Percentiles rank a stretch among this genome's conserved stretches.
Evolutionary conservation across 2,797 vertebrate species (phyloP).

Genomic region (Enteromius mattozi): DNA sequence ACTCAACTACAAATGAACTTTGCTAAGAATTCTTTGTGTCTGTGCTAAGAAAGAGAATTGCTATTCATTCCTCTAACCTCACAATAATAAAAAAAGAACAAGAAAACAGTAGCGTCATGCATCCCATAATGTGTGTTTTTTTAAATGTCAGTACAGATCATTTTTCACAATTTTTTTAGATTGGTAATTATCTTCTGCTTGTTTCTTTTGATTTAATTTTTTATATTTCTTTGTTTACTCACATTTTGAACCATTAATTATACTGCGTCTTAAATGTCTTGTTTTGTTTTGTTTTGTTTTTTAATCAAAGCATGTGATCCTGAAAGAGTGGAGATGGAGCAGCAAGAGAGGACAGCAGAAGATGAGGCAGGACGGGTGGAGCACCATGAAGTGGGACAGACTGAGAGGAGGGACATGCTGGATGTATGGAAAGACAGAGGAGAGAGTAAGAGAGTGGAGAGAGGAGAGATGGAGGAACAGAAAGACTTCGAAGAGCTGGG

Average conservation of each 20-base stretch:
- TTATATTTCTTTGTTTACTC: neutral
- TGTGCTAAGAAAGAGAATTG: too few species aligned
- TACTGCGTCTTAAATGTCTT: neutral
- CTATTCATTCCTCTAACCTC: too few species aligned
- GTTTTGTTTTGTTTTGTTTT: neutral
- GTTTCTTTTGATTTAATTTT: neutral
- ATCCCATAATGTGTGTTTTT: neutral
- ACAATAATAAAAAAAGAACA: too few species aligned
- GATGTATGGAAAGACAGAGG: neutral
- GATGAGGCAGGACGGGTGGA: neutral
- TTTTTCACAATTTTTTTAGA: neutral
- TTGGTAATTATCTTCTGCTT: neutral
- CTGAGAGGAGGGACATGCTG: neutral
- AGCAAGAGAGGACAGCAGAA: constrained; percentile 10
- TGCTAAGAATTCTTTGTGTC: too few species aligned
- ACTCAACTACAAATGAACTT: too few species aligned
- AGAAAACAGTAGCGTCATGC: too few species aligned
- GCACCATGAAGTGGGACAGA: neutral
- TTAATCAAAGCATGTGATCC: neutral
- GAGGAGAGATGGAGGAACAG: neutral
- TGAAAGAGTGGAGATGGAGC: constrained; percentile 12
- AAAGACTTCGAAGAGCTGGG: neutral
- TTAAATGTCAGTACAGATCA: neutral
- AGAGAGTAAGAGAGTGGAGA: neutral
- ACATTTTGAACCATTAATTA: neutral